phyloP scores from a whole-genome alignment of 2,888 invertebrate species.

The Trissoscelio sp. region DNA sequence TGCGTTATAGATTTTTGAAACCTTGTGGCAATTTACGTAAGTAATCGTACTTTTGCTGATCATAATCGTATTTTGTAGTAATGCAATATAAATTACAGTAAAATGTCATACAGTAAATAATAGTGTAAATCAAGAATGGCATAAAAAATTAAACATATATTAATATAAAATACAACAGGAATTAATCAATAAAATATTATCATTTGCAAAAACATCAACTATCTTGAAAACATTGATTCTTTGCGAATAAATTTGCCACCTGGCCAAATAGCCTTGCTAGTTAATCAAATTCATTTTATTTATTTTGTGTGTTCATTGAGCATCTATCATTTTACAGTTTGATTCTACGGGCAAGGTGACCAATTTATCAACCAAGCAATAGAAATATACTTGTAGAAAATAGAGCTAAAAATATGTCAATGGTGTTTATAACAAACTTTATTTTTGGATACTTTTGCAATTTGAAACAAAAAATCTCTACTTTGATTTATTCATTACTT shows the following conservation, averaged over 20 bases:
- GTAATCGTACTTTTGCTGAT: neutral
- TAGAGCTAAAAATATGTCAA: no score
- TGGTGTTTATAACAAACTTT: no score
- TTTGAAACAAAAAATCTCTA: no score
- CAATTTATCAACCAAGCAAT: no score
- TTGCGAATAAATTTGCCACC: neutral
- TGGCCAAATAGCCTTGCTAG: neutral
- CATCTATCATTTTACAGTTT: no score
- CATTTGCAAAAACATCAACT: neutral
- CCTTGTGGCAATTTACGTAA: neutral
- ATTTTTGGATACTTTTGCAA: no score
- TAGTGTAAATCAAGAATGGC: neutral
- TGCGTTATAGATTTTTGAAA: neutral
- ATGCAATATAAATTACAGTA: no score
- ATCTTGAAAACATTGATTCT: slow-evolving; percentile 1
- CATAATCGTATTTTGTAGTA: neutral
- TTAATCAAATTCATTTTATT: neutral
- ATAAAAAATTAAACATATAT: neutral
- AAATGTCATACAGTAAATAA: neutral
- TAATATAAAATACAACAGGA: neutral
- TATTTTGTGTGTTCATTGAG: no score
- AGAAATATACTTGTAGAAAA: no score
- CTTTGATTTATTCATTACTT: no score
- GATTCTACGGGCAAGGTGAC: no score
- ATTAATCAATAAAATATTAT: neutral